Percentiles rank a stretch among this genome's conserved stretches.
These are phyloP conservation scores for Tursiops truncatus DNA, from an alignment of 2,113 vertebrate genomes.

Conservation along the genomic window DNA sequence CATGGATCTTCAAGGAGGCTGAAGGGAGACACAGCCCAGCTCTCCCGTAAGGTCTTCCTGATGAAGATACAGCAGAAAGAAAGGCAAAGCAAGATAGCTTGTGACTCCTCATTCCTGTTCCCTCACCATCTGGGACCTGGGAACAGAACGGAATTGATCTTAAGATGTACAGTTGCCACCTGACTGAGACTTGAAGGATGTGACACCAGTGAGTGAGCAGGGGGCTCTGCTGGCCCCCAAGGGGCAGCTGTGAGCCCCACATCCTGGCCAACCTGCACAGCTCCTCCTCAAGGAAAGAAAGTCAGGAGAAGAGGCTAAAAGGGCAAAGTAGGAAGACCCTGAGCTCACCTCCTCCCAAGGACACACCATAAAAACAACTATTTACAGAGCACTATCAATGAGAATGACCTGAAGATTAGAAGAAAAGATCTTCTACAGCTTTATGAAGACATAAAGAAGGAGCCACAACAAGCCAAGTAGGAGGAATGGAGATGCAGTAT, in stretches of 20 bases:
- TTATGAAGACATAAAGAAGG: not conserved
- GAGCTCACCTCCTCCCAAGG: not conserved
- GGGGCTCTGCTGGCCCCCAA: not conserved
- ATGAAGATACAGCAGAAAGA: not conserved
- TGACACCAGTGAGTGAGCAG: not conserved
- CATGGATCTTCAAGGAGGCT: not conserved
- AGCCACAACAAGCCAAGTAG: not conserved
- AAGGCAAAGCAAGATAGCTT: not conserved
- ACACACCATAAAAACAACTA: not conserved
- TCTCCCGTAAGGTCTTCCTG: not conserved
- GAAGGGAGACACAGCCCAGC: not conserved
- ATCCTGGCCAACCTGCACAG: not conserved
- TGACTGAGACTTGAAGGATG: not conserved
- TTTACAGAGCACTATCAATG: not conserved
- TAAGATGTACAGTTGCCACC: not conserved
- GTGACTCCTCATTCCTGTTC: not conserved
- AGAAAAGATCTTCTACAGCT: not conserved
- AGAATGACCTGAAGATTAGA: not conserved
- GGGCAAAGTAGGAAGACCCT: not conserved
- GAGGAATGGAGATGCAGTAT: not conserved
- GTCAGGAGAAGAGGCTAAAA: not conserved
- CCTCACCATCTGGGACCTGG: not conserved
- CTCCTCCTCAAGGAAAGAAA: not conserved
- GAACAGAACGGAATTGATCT: rapidly evolving
- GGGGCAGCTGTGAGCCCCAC: not conserved